Evolutionary conservation across 2,797 vertebrate species (phyloP).

Genomic region (Liasis olivaceus): DNA sequence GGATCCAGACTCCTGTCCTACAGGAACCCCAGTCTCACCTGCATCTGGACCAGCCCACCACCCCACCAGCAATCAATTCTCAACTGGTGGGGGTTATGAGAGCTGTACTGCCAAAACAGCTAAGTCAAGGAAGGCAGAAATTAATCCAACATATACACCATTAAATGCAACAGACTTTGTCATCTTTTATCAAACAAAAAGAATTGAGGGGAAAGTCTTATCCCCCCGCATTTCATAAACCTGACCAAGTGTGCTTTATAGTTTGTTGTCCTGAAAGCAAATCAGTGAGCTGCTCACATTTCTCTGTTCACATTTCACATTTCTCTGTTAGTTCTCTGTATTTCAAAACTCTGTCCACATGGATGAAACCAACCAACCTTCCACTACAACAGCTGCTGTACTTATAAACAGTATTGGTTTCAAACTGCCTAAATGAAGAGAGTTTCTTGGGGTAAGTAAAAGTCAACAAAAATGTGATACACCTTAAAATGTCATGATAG

Average conservation of each 20-base stretch:
- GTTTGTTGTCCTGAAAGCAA: slow-evolving; percentile 39
- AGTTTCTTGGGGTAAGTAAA: not conserved
- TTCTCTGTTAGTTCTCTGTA: slow-evolving; percentile 28
- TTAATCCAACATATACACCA: not conserved
- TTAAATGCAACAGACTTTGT: accelerated
- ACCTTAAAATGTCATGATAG: slow-evolving; percentile 11
- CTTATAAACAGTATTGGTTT: slow-evolving; percentile 27
- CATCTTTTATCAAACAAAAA: too few species aligned
- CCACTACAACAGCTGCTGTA: slow-evolving; percentile 38
- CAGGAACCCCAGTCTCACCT: too few species aligned
- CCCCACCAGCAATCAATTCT: too few species aligned
- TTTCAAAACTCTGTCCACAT: slow-evolving; percentile 26
- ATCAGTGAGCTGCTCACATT: slow-evolving; percentile 22
- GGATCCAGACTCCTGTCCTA: too few species aligned
- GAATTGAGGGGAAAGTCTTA: too few species aligned
- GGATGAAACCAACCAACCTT: slow-evolving; percentile 20
- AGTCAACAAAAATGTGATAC: slow-evolving; percentile 39
- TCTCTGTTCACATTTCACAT: not conserved
- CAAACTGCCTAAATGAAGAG: slow-evolving; percentile 32
- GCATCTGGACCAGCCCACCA: too few species aligned
- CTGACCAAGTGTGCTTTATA: slow-evolving; percentile 29
- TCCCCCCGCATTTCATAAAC: slow-evolving; percentile 38
- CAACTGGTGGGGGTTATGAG: too few species aligned
- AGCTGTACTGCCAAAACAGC: too few species aligned
- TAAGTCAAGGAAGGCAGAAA: too few species aligned